phyloP scores from a whole-genome alignment of 1,140 invertebrate genomes.

The Dermatophagoides farinae region DNA sequence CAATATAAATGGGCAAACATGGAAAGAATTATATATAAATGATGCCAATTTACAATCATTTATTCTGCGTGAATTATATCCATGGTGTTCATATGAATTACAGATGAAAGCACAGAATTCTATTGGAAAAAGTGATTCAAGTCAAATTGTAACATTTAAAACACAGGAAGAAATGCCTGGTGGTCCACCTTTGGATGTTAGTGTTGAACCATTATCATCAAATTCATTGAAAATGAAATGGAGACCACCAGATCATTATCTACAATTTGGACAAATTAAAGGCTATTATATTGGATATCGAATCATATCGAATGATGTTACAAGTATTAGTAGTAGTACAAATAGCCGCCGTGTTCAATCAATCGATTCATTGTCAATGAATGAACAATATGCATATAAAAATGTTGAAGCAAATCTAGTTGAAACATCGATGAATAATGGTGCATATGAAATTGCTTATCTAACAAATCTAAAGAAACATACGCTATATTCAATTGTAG shows the following conservation, averaged over 20 bases:
- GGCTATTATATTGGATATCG: constrained; percentile 33
- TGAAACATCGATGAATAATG: constrained; percentile 13
- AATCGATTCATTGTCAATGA: neutral
- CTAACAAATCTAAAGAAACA: constrained; percentile 11
- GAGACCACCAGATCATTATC: constrained; percentile 19
- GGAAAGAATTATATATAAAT: constrained; percentile 5
- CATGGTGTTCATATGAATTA: constrained; percentile 83
- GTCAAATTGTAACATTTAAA: constrained; percentile 60
- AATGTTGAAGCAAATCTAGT: constrained; percentile 3
- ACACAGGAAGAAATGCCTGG: constrained; percentile 49
- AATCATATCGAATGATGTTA: neutral
- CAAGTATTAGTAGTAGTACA: neutral
- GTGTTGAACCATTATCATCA: constrained; percentile 6
- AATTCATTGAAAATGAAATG: constrained; percentile 25
- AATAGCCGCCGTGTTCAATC: neutral
- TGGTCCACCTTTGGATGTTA: constrained; percentile 13
- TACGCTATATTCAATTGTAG: constrained; percentile 17
- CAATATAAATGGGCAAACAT: neutral
- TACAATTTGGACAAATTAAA: constrained; percentile 30
- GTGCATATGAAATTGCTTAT: constrained; percentile 25
- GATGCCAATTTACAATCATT: constrained; percentile 33
- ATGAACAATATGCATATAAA: constrained; percentile 14
- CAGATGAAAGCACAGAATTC: constrained; percentile 86
- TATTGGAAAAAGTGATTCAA: constrained; percentile 71
- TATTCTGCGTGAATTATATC: constrained; percentile 52